Conservation (phyloP, 1,140 invertebrate species). For the Brachionus plicatilis region DNA sequence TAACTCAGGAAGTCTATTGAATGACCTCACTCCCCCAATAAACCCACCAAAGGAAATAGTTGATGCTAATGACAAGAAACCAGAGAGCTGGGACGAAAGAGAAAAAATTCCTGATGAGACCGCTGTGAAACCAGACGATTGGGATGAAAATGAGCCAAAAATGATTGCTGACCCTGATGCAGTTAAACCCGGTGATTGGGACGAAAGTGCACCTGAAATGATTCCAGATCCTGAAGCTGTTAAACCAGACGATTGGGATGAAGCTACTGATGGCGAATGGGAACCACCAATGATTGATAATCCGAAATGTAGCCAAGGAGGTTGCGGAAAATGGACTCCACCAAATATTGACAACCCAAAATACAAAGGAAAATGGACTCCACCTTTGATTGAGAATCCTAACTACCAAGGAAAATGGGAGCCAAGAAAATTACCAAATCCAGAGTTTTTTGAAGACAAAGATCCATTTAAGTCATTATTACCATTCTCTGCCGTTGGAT, state of each 20-base stretch:
- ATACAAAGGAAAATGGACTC: conserved; percentile 73
- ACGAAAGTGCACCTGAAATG: conserved; percentile 81
- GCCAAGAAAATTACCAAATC: conserved; percentile 76
- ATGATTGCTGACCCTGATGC: conserved; percentile 51
- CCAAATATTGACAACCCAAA: conserved; percentile 82
- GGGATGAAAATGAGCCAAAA: conserved; percentile 55
- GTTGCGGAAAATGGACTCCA: conserved; percentile 84
- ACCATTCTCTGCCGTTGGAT: conserved; percentile 69
- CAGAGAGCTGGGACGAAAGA: conserved; percentile 90
- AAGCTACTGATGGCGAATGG: conserved; percentile 97
- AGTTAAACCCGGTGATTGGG: conserved; percentile 55
- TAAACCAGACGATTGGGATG: conserved; percentile 91
- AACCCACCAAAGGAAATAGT: conserved; percentile 92
- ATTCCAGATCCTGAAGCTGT: conserved; percentile 78
- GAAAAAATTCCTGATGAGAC: conserved; percentile 64
- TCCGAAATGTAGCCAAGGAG: conserved; percentile 74
- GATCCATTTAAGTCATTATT: conserved; percentile 69
- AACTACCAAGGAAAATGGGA: conserved; percentile 89
- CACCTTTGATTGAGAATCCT: conserved; percentile 83
- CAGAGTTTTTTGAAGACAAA: conserved; percentile 84
- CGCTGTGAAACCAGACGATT: conserved; percentile 40
- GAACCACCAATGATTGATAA: conserved; percentile 81
- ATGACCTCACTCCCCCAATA: conserved; percentile 81
- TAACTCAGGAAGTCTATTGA: conserved; percentile 76
- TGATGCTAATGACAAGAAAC: conserved; percentile 82